Evolutionary conservation across 92 coral and sea anemone genomes (phyloP), one percentile per base, ranked within the genome.

Genomic region (Siderastrea radians): DNA sequence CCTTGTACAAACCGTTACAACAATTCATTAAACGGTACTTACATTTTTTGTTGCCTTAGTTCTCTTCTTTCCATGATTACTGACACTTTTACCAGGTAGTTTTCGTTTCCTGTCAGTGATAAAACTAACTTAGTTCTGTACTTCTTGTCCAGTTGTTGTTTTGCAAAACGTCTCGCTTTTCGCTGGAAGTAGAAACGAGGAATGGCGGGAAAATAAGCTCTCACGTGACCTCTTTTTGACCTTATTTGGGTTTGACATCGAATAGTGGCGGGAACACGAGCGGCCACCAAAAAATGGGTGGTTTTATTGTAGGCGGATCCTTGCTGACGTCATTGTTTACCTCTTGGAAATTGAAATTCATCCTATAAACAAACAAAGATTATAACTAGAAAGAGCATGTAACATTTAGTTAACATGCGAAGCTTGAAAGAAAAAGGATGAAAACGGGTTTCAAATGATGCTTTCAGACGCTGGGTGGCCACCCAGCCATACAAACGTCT

Each of bases 251-350:
- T 2, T 63, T 51, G 26, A 70, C 62, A 15, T 49, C 46, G 14
- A 16, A 13, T 17, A 78, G 14, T 78, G 72, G 72, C 82, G 82
- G 82, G 82, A 67, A 65, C 43, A 64, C 69, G 10, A 38, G 51
- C 48, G 60, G 11, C 59, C 17, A 19, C 5, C 78, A 14, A n/a
- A 44, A n/a, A 54, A 9, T 77, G 7, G 13, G 15, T 15, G 26
- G 38, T 26, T 26, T 26, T 26, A 26, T 26, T 26, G 0, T 26
- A 26, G 38, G 38, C 38, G 38, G 38, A 26, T 26, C 38, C 38
- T 26, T 26, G 38, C 38, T 26, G 38, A 26, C 38, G 38, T 26
- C 38, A 26, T 26, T 26, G 38, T 26, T 26, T 26, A 26, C 38
- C 0, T 26, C 38, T 26, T 26, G 38, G 38, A 26, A 26, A 26